Base-by-base conservation (phyloP, 2,797 vertebrate species). In the Pseudomugil tenellus region DNA sequence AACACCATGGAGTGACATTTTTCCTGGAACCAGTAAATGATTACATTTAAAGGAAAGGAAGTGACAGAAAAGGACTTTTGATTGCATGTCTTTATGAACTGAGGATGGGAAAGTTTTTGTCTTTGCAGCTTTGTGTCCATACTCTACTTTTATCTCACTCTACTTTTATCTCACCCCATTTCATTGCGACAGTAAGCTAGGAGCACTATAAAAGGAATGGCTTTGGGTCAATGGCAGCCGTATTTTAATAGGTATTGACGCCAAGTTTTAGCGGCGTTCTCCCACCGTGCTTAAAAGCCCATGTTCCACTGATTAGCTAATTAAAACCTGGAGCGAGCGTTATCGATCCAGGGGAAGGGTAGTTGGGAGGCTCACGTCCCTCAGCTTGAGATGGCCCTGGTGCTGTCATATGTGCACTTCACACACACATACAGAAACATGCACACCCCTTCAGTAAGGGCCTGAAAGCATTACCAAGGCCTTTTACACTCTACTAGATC, bases 291-390 rank as follows among this genome's bases (percentile, higher is more conserved):
- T 91, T 91, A 91, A 93, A 92, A 91, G 91, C 90, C 84, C 86
- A 83, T 91, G 92, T 93, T 91, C 73, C 73, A 87, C 88, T 94
- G 91, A 94, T 94, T 90, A 92, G 90, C 92, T 92, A 91, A 92
- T 94, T 93, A 94, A 93, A 92, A 89, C 88, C 79, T 72, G 65
- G 79, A 92, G 90, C 48, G 60, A 85, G 74, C 74, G 80, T 81
- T 73, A 94, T 93, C 17, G 92, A 94, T 90, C 74, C 46, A 35
- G 56, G 55, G 78, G 76, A 77, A 67, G 80, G 75, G 58, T 72
- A 52, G 55, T 66, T 12, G 58, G 76, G 71, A 85, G 65, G 74
- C 85, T 81, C 85, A 77, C 85, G 79, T 83, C 81, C 79, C 86
- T 86, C 87, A 76, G 73, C 70, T 58, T 71, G 85, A 79, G 69